Evolutionary conservation across 1,140 invertebrate genomes (phyloP), one percentile per base, ranked within the genome.

Genomic region (Hypsibius dujardini): DNA sequence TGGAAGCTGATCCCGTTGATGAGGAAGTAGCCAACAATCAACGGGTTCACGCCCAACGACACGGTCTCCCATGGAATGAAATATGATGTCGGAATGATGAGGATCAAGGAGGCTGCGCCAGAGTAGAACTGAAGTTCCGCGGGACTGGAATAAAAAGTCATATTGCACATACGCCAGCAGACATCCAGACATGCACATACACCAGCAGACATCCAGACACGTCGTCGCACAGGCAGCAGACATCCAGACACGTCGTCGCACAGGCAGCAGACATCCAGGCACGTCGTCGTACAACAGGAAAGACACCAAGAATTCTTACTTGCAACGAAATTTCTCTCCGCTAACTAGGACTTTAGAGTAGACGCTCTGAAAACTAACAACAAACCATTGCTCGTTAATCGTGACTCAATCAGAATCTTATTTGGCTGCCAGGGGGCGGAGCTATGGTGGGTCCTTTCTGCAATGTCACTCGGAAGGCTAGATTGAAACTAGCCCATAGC

Each of bases 51-150:
- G n/a, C 7, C 7, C 7, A n/a, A n/a, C 50, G n/a, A n/a, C 7
- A 56, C 7, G 7, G 50, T 56, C 7, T 56, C 50, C 50, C 7
- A 56, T 12, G n/a, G 50, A 72, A 90, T 77, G 56, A 89, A 79
- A 73, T 87, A 80, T 74, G 86, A 85, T 2, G 84, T 85, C 73
- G 88, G 88, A 75, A 90, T 86, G 82, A 90, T 87, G 59, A 90
- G 83, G n/a, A 88, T 81, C 56, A 90, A 82, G 71, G 87, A 88
- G 70, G 87, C 86, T 75, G 88, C 78, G 79, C 87, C 88, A 7
- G 88, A 90, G 79, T 89, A 90, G 80, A 90, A 90, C 80, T 90
- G 89, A 12, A 90, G 79, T 77, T 90, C 88, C 70, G 88, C 87
- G 72, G 89, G 88, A n/a, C 88, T 90, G 75, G 60, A 71, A 75